Evolutionary conservation across 2,113 vertebrate genomes (phyloP), one percentile per base, ranked within the genome.

Genomic region (Silurus meridionalis): DNA sequence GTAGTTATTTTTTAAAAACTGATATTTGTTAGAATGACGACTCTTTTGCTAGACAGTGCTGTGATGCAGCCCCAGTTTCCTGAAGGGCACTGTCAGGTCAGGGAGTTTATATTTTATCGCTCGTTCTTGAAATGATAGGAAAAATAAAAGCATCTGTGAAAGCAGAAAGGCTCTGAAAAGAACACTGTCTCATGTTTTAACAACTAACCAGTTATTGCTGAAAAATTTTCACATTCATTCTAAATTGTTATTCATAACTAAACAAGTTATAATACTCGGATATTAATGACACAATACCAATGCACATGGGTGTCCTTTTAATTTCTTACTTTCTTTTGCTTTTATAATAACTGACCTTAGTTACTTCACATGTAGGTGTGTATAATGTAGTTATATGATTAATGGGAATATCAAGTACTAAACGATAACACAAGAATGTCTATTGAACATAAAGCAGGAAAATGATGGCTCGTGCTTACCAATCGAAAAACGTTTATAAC

Each of bases 271-370:
- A 78, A 17, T 74, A 85, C 37, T 17, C 63, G 15, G 58, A 64
- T 37, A 78, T 63, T 78, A 67, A 77, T 69, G 79, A 58, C 58
- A 79, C 58, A 72, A 63, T 67, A 21, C 17, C 50, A 84, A 63
- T 58, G 15, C 53, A 55, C 71, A 55, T 67, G 50, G 52, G 83
- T 53, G 8, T 55, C 25, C 25, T 25, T 52, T 23, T 64, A 21
- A 13, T 37, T 46, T 67, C 37, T 37, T 37, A 2, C 37, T 37
- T 55, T 28, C 25, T 25, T 52, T 23, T 64, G 15, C 23, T 37
- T 46, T 67, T 63, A 58, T 53, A 72, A 57, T 11, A 80, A 57
- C 60, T 79, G 72, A 2, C 19, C 14, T 80, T 60, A 28, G n/a
- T 58, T 58, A 58, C 5, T 79, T 25, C 19, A 80, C 14, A 58